Percentiles rank a stretch among this genome's conserved stretches.
phyloP scores from a whole-genome alignment of 2,113 vertebrate genomes.

The Eira barbara region DNA sequence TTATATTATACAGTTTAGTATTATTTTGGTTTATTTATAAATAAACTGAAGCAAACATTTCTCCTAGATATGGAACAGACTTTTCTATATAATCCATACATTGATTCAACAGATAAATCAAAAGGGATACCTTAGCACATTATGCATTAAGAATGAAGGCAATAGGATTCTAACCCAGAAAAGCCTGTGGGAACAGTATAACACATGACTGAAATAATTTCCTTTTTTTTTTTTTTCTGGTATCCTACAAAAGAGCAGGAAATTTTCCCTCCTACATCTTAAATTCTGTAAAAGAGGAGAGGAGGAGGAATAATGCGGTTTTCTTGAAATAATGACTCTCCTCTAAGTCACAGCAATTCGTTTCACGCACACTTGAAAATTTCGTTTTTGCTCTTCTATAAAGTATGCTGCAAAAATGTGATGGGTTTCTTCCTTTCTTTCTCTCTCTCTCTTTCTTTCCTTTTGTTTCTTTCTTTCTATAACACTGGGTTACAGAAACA shows the following conservation, averaged over 20 bases:
- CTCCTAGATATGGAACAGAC: neutral
- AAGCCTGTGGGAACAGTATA: neutral
- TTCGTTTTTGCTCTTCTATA: neutral
- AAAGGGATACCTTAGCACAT: neutral
- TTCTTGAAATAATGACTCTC: neutral
- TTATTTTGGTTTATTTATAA: slow-evolving; percentile 5
- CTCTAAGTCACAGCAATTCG: neutral
- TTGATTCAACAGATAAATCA: neutral
- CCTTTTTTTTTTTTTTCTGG: neutral
- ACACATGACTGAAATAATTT: neutral
- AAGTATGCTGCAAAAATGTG: neutral
- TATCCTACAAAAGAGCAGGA: slow-evolving; percentile 34
- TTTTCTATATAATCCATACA: neutral
- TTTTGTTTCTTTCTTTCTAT: neutral
- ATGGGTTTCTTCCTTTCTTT: neutral
- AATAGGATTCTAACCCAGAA: neutral
- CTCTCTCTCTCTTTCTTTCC: neutral
- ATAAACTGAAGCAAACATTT: neutral
- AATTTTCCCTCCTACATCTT: slow-evolving; percentile 6
- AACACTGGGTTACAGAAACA: neutral
- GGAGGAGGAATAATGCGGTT: neutral
- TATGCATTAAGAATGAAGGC: neutral
- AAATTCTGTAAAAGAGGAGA: neutral
- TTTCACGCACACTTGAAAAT: neutral
- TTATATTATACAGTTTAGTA: neutral